phyloP scores from a whole-genome alignment of 2,888 invertebrate species.

The Conchocele bisecta region DNA sequence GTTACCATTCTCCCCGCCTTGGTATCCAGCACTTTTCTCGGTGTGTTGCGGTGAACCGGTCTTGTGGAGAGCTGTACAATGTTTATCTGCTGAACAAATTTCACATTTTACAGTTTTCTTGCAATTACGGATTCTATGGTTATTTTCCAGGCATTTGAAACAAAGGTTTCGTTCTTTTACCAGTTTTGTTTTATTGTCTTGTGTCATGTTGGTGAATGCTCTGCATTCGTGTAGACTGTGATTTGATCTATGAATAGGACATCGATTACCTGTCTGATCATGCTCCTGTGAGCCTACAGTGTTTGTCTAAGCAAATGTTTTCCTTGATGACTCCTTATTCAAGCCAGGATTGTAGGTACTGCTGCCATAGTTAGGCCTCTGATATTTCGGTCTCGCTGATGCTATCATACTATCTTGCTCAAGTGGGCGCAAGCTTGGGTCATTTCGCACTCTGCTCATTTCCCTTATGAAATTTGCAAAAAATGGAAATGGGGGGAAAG shows the following conservation, averaged over 20 bases:
- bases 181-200: background rate
- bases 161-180: constrained; percentile 8
- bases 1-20: constrained; percentile 7
- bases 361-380: too few relatives aligned
- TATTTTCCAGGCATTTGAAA: constrained; percentile 15
- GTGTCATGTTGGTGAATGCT: background rate
- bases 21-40: too few relatives aligned
- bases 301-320: too few relatives aligned
- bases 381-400: too few relatives aligned
- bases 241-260: background rate
- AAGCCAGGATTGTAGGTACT: too few relatives aligned
- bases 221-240: constrained; percentile 1
- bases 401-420: too few relatives aligned
- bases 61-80: too few relatives aligned
- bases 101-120: too few relatives aligned
- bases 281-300: background rate
- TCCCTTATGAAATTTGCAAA: constrained; percentile 14
- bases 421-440: constrained; percentile 16
- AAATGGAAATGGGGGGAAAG: constrained; percentile 10
- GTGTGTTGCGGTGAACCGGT: too few relatives aligned
- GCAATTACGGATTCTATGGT: background rate
- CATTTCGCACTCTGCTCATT: constrained; percentile 8
- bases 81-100: too few relatives aligned
- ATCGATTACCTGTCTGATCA: background rate
- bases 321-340: too few relatives aligned